Base-by-base conservation (phyloP, 2,797 vertebrate species). In the Malurus splendens region DNA sequence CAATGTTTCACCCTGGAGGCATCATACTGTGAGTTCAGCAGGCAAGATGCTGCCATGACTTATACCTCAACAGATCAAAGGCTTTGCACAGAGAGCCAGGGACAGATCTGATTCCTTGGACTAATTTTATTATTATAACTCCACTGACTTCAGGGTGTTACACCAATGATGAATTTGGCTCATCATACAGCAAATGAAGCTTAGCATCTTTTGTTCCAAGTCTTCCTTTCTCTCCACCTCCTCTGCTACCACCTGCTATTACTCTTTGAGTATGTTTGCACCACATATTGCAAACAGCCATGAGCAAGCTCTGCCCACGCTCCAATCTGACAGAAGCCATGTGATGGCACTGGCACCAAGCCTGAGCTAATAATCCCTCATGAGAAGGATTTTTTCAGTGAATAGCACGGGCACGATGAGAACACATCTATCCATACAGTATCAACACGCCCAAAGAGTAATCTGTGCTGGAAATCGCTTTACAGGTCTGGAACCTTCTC, bases 191-290 rank as follows among this genome's bases (percentile, higher is more conserved):
- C 87, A 95, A 94, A 87, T 76, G 92, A 93, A 92, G 93, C 86
- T 90, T 93, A 95, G 87, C 92, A 87, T 94, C 92, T 95, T 93
- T 94, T 95, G 90, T 94, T 92, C 87, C 86, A 90, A 93, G 67
- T 65, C 79, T 92, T 90, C 71, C 51, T 76, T 93, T 93, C 89
- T 51, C 79, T 74, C 74, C 50, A 92, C 92, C 87, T 94, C 90
- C 92, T 95, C 92, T 93, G 90, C 93, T 87, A 95, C 93, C 92
- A 93, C 93, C 89, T 94, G 94, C 90, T 95, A 91, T 91, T 92
- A 90, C 90, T 95, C 93, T 93, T 91, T 87, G 93, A 76, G 73
- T 91, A 74, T 94, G 91, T 95, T 94, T 94, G 91, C 75, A 86
- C 77, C 91, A 88, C 91, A 86, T 94, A 94, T 86, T 94, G 93